Conservation (phyloP, 2,113 vertebrate species). For the Monarcha castaneiventris region DNA sequence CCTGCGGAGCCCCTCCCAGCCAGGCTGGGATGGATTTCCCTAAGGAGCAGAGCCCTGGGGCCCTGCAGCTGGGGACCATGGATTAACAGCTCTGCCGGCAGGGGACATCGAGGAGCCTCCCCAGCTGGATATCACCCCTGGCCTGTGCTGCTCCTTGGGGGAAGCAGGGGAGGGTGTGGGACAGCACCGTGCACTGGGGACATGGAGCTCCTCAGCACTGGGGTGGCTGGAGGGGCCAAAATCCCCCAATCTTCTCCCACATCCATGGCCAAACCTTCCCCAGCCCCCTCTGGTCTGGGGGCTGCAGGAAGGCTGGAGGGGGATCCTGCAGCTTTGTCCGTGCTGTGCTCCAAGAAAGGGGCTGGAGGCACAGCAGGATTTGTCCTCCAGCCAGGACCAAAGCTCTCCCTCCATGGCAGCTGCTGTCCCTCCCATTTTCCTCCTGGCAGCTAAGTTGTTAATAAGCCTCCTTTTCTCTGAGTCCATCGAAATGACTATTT, state of each 20-base stretch:
- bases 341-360: too few species aligned
- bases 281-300: background rate
- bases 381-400: background rate
- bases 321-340: background rate
- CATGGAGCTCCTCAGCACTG: accelerated
- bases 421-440: constrained; percentile 23
- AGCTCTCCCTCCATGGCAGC: background rate
- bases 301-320: background rate
- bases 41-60: background rate
- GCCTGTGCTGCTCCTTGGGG: accelerated
- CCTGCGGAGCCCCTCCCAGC: background rate
- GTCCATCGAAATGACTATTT: constrained; percentile 62
- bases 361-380: background rate
- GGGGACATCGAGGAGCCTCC: background rate
- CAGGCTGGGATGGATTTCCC: background rate
- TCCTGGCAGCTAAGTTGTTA: constrained; percentile 61
- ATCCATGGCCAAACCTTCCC: background rate
- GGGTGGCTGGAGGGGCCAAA: background rate
- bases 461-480: constrained; percentile 55
- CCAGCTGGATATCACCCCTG: background rate
- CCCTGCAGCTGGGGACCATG: background rate
- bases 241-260: background rate
- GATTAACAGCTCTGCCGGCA: background rate
- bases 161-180: background rate
- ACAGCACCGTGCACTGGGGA: accelerated